Base-by-base conservation (phyloP, 1,140 invertebrate genomes). In the Ditylenchus dipsaci region DNA sequence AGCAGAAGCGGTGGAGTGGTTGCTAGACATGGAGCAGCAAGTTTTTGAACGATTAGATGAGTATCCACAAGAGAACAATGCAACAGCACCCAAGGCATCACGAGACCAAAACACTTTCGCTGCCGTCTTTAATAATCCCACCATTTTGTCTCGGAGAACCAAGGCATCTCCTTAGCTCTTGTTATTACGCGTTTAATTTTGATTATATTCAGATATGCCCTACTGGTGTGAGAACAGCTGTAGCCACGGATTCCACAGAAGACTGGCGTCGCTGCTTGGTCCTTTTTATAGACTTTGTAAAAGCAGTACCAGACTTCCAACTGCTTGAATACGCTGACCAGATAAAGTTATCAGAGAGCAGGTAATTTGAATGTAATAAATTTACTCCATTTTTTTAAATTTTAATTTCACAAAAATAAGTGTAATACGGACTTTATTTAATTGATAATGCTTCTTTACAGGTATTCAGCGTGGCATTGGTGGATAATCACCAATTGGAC, bases 381-480 rank as follows among this genome's bases (percentile, higher is more conserved):
- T 62, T 9, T 23, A 23, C 69, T 75, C 42, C n/a, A 43, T 42
- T 15, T 8, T 13, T 27, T 27, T 9, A 23, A 53, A 33, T 19
- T 43, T 27, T n/a, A 65, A 26, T 29, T 63, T n/a, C 17, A 59
- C n/a, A n/a, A n/a, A n/a, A n/a, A n/a, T n/a, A n/a, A n/a, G n/a
- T n/a, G n/a, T n/a, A n/a, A n/a, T n/a, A n/a, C n/a, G n/a, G n/a
- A n/a, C n/a, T n/a, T n/a, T n/a, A n/a, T n/a, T n/a, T n/a, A n/a
- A n/a, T n/a, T n/a, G n/a, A n/a, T n/a, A n/a, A n/a, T n/a, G n/a
- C n/a, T n/a, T n/a, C n/a, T n/a, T n/a, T n/a, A n/a, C 23, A 65
- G 78, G 27, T 78, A 71, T 67, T 67, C 76, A 19, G 57, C 75
- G 8, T 80, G 77, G 47, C 79, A 78, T 56, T 78, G 77, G 77